Conservation (phyloP, 2,888 invertebrate species). For the Melanostoma mellinum region DNA sequence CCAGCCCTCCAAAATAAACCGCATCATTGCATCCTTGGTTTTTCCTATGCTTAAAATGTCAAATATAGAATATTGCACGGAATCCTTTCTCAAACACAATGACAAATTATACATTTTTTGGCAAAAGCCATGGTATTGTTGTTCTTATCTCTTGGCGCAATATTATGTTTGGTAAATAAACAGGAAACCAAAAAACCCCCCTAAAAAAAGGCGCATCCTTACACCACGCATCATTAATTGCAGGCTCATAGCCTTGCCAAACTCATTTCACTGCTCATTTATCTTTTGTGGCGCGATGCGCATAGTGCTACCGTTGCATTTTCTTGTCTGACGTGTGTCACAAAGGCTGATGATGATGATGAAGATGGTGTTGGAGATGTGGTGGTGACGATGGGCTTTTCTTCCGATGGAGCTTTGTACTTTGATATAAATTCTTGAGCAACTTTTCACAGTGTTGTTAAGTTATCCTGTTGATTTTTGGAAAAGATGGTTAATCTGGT, state of each 20-base stretch:
- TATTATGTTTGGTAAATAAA: constrained; percentile 61
- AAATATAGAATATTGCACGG: constrained; percentile 53
- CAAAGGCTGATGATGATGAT: constrained; percentile 17
- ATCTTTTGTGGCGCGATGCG: constrained; percentile 55
- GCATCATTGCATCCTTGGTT: constrained; percentile 47
- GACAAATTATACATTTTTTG: constrained; percentile 69
- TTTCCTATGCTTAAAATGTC: constrained; percentile 52
- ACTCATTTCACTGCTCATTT: constrained; percentile 73
- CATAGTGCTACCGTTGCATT: constrained; percentile 51
- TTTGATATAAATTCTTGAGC: constrained; percentile 55
- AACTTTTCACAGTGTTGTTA: constrained; percentile 18
- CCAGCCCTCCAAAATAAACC: constrained; percentile 31
- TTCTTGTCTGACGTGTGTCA: constrained; percentile 66
- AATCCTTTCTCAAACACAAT: constrained; percentile 35
- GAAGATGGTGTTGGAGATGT: constrained; percentile 3
- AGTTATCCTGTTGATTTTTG: constrained; percentile 56
- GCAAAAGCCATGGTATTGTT: constrained; percentile 39
- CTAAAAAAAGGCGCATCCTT: constrained; percentile 25
- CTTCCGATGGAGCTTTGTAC: constrained; percentile 48
- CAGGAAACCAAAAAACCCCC: constrained; percentile 5
- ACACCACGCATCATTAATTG: constrained; percentile 73
- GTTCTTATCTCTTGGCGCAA: constrained; percentile 63
- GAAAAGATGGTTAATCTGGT: constrained; percentile 17
- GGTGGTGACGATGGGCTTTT: constrained; percentile 16
- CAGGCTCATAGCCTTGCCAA: constrained; percentile 72